These are phyloP conservation scores for Fragum whitleyi DNA, from an alignment of 2,888 invertebrate genomes.

Conservation along the genomic window DNA sequence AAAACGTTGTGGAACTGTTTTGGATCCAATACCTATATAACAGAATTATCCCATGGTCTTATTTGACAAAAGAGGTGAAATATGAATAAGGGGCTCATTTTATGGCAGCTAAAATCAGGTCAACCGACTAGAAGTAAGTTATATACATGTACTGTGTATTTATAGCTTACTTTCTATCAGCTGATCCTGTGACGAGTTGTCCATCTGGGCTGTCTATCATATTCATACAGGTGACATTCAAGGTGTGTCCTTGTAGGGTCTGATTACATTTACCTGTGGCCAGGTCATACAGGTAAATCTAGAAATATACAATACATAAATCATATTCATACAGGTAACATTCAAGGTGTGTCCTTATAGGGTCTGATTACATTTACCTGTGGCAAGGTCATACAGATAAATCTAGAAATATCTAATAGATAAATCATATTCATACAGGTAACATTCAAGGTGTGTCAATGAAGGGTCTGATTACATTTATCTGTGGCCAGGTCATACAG, in stretches of 20 bases:
- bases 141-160: too few species aligned
- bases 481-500: constrained; percentile 74
- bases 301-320: constrained; percentile 24
- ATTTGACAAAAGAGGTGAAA: too few species aligned
- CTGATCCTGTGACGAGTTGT: constrained; percentile 77
- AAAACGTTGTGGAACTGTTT: too few species aligned
- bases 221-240: constrained; percentile 75
- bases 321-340: constrained; percentile 75
- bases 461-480: constrained; percentile 66
- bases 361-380: constrained; percentile 59
- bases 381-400: constrained; percentile 75
- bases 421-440: constrained; percentile 73
- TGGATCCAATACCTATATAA: too few species aligned
- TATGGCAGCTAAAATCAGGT: too few species aligned
- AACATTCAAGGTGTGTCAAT: constrained; percentile 76
- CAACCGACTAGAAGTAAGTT: too few species aligned
- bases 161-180: constrained; percentile 76
- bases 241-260: constrained; percentile 76
- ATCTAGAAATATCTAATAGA: constrained; percentile 67
- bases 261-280: constrained; percentile 57
- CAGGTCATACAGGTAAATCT: constrained; percentile 80
- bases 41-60: too few species aligned
- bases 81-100: too few species aligned
- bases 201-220: constrained; percentile 70
- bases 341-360: constrained; percentile 76